These are phyloP conservation scores for Chionis minor DNA, from an alignment of 2,113 vertebrate genomes.

Conservation along the genomic window DNA sequence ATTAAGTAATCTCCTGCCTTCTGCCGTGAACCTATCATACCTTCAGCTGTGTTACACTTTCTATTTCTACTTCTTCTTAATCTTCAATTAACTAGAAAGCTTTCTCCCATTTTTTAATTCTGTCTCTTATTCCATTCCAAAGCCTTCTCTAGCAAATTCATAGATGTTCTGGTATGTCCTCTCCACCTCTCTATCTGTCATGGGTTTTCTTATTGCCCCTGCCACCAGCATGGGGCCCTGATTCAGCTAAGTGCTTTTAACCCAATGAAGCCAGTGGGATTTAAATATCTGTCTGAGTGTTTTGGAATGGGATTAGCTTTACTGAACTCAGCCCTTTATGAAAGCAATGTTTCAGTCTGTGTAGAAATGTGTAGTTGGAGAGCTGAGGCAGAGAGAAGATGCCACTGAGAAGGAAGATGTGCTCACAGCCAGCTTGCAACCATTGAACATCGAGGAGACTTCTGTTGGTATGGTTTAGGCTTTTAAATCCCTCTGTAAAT, in stretches of 20 bases:
- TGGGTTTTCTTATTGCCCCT: background rate
- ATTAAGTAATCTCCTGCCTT: constrained; percentile 59
- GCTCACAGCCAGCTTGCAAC: background rate
- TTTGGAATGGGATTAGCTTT: constrained; percentile 22
- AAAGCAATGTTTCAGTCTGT: background rate
- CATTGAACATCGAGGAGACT: background rate
- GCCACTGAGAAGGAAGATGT: background rate
- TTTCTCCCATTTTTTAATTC: background rate
- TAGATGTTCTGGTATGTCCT: background rate
- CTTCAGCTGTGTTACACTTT: constrained; percentile 3
- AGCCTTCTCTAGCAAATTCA: background rate
- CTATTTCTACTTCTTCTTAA: constrained; percentile 35
- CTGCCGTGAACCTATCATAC: constrained; percentile 34
- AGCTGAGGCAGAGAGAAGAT: background rate
- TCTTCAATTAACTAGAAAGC: constrained; percentile 52
- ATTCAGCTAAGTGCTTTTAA: constrained; percentile 25
- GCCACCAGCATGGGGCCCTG: background rate
- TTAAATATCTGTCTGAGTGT: background rate
- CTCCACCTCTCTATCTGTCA: background rate
- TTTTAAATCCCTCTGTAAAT: background rate
- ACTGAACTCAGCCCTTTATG: background rate
- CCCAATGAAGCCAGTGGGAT: background rate
- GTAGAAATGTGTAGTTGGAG: background rate
- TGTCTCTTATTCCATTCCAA: background rate
- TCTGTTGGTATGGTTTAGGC: background rate